Evolutionary conservation across 1,140 invertebrate species (phyloP), one percentile per base, ranked within the genome.

Genomic region (Drosophila trapezifrons): DNA sequence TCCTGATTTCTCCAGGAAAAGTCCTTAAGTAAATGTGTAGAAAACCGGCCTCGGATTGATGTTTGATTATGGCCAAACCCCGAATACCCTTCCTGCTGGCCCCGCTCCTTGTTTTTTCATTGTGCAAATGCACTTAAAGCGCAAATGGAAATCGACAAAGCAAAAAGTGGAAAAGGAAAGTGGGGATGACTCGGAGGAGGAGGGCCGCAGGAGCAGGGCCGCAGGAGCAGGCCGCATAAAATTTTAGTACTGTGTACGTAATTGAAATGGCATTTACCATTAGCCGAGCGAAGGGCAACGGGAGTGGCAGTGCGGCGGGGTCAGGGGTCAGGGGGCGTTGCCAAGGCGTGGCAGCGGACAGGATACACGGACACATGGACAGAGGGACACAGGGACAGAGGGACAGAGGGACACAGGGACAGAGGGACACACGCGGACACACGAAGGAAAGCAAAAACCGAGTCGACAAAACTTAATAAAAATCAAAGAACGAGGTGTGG

Each of bases 201-300:
- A 18, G 29, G 43, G 12, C n/a, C n/a, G n/a, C n/a, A n/a, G n/a
- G n/a, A n/a, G n/a, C n/a, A n/a, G n/a, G n/a, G n/a, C n/a, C n/a
- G 18, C 27, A 12, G 20, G 6, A 20, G 29, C 80, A 75, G 80
- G 77, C 81, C 63, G 81, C 81, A 85, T 84, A 85, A 85, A 84
- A 85, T 84, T 76, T 84, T 80, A 85, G 81, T 85, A 80, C 77
- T 84, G 73, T 85, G 81, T 84, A 80, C 81, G 81, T 84, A 84
- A 84, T 84, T 84, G 81, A 84, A 84, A 84, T 84, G 81, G 81
- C 81, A 84, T 84, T 84, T 84, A 84, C 81, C 81, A 84, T 84
- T 84, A 85, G 81, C 77, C 81, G 8, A 51, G 27, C 47, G 72
- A 55, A 43, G 67, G 55, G 46, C 37, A 37, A 60, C 45, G 78